A percentile compares a stretch with the other conserved stretches of the same genome.
phyloP scores from a whole-genome alignment of 92 coral and sea anemone genomes.

The Virgularia gustaviana region DNA sequence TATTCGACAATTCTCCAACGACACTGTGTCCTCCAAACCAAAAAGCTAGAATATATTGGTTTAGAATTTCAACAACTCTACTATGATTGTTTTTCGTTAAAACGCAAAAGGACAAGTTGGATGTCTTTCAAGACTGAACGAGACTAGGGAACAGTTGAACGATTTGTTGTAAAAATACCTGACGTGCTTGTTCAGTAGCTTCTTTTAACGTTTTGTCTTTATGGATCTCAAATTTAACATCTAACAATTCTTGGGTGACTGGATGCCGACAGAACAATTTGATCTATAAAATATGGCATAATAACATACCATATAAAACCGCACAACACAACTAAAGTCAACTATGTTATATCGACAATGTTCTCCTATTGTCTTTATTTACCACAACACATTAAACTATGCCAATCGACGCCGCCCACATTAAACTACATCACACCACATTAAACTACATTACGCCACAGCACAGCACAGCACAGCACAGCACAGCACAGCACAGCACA shows the following conservation, averaged over 20 bases:
- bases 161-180: slow-evolving; percentile 39
- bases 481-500: no score
- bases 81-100: no score
- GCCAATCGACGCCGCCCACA: neutral
- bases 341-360: no score
- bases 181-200: slow-evolving; percentile 61
- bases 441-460: no score
- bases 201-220: slow-evolving; percentile 72
- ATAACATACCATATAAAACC: neutral
- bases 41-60: slow-evolving; percentile 57
- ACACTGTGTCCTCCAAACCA: slow-evolving; percentile 55
- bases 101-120: neutral
- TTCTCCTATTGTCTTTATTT: no score
- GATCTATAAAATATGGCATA: slow-evolving; percentile 61
- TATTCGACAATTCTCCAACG: slow-evolving; percentile 75
- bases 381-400: neutral
- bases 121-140: neutral
- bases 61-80: no score
- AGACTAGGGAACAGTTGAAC: neutral
- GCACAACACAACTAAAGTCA: neutral
- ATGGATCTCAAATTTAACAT: slow-evolving; percentile 77
- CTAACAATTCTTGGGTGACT: slow-evolving; percentile 52
- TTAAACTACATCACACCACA: no score
- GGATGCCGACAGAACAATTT: slow-evolving; percentile 83
- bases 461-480: no score